Evolutionary conservation across 1,140 invertebrate genomes (phyloP).

Genomic region (Elymnias hypermnestra): DNA sequence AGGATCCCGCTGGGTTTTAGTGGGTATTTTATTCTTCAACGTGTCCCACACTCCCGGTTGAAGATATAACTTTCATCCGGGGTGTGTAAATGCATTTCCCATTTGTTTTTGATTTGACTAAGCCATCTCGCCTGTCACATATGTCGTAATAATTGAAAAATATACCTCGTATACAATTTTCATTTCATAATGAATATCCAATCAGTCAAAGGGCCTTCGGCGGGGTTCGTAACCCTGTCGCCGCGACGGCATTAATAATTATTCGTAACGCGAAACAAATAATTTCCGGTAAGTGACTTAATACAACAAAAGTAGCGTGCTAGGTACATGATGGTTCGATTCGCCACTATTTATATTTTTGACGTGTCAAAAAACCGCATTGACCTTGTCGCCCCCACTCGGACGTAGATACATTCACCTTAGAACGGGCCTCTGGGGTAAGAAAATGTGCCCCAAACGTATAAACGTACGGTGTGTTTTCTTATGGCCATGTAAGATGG

Average conservation of each 20-base stretch:
- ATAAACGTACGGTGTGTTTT: constrained; percentile 26
- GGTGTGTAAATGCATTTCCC: too few species aligned
- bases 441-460: constrained; percentile 42
- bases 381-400: constrained; percentile 70
- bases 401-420: constrained; percentile 68
- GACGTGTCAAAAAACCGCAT: constrained; percentile 71
- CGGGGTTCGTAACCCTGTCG: constrained; percentile 49
- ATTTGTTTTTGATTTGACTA: too few species aligned
- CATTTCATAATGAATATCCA: constrained; percentile 3
- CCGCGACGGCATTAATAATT: constrained; percentile 34
- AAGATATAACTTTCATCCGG: too few species aligned
- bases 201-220: constrained; percentile 29
- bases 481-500: constrained; percentile 11
- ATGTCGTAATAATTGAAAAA: too few species aligned
- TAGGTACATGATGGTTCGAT: constrained; percentile 28
- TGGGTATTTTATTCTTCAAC: too few species aligned
- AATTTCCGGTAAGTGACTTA: constrained; percentile 54
- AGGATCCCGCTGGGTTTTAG: too few species aligned
- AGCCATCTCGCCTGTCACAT: too few species aligned
- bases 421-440: constrained; percentile 58
- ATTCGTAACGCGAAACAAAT: constrained; percentile 56
- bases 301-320: constrained; percentile 21
- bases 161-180: too few species aligned
- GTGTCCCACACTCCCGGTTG: too few species aligned
- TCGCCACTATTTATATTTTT: constrained; percentile 58